Evolutionary conservation across 2,113 vertebrate species (phyloP).

Genomic region (Otocyon megalotis): DNA sequence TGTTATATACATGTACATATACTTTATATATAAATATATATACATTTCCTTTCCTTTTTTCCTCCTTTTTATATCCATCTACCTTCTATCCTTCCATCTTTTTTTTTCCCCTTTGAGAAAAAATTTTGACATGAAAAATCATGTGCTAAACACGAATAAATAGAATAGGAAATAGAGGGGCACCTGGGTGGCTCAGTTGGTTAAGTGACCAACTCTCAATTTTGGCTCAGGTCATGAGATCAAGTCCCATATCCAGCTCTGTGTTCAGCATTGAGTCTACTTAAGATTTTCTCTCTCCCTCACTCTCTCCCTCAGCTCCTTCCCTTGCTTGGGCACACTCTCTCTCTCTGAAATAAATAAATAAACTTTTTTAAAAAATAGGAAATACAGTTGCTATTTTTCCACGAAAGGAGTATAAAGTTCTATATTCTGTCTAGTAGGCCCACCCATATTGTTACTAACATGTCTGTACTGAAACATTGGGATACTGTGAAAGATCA

Average conservation of each 20-base stretch:
- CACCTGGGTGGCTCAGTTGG: background rate
- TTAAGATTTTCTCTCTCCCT: background rate
- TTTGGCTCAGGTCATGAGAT: background rate
- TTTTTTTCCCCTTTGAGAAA: background rate
- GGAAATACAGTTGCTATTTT: background rate
- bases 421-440: background rate
- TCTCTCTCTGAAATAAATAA: background rate
- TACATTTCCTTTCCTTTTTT: background rate
- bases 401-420: background rate
- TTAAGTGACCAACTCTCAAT: background rate
- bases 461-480: background rate
- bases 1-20: too few species aligned
- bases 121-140: background rate
- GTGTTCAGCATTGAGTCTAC: background rate
- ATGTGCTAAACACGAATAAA: background rate
- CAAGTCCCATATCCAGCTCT: background rate
- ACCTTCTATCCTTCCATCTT: background rate
- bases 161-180: background rate
- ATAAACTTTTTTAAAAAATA: background rate
- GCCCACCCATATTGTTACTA: background rate
- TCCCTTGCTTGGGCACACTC: background rate
- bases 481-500: background rate
- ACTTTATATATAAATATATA: too few species aligned
- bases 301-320: background rate
- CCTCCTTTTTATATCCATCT: background rate